Base-by-base conservation (phyloP, 2,888 invertebrate species). In the Sesia apiformis region DNA sequence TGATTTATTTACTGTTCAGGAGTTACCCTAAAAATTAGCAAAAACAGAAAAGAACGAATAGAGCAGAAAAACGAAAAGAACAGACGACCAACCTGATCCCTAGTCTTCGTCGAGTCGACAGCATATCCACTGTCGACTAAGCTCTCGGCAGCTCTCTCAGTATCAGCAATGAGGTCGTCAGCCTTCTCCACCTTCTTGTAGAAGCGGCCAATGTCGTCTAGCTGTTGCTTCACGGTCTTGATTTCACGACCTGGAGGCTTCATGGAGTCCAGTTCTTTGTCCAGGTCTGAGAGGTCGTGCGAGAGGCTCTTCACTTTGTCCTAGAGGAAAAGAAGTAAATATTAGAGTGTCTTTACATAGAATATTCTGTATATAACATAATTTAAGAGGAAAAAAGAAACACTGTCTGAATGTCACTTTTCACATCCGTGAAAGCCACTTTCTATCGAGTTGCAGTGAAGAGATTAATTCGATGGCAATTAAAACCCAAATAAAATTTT, bases 201-300 rank as follows among this genome's bases (percentile, higher is more conserved):
- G 77, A 95, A 91, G 54, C 91, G 91, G 3, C 86, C 86, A 8
- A 96, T 91, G 67, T 98, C 96, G 55, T 97, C 95, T 50, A 97
- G 90, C 82, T 98, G 98, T 4, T 88, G 91, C 39, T 94, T 92
- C 0, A 98, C 95, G 0, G 93, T 93, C 74, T 96, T 95, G 51
- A 97, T 91, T 76, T 98, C 98, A 23, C 98, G 91, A 0, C 94
- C 97, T 0, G 97, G 94, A 0, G 98, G 94, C 70, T 94, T 94
- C 92, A 98, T 95, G 42, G 91, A 86, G 69, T 97, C 96, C 43
- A 98, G 83, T 63, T 97, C 96, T 55, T 93, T 93, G 73, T 98
- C 98, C 54, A 98, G 81, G 55, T 93, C 93, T 0, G 93, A 91
- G 3, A 98, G 82, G 73, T 97, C 95, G 60, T 94, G 91, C 38